Base-by-base conservation (phyloP, 1,140 invertebrate species). In the Pseudomyrmex dendroicus region DNA sequence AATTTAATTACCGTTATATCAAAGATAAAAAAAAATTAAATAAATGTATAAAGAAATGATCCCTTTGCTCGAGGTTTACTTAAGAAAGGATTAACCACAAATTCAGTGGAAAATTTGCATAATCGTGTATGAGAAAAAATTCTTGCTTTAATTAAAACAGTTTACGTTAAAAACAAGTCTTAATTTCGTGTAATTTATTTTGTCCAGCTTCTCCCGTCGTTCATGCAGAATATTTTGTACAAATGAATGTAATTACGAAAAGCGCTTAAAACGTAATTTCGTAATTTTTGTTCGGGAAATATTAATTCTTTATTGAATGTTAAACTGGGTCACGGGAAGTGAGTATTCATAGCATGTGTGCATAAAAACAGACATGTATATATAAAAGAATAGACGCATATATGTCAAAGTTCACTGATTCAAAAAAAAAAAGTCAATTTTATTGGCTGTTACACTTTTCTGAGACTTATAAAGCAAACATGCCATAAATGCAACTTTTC, bases 251-350 rank as follows among this genome's bases (percentile, higher is more conserved):
- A 17, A 15, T 62, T 15, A 50, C 44, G 20, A n/a, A 3, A 56
- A 66, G 44, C 35, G 35, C 4, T 54, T 20, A 13, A 72, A 72
- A 17, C 10, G 12, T 67, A 12, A 56, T 77, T 57, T 48, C 1
- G 3, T 48, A 15, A 20, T 22, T 56, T 77, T 67, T 54, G 22
- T 54, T 66, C n/a, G 15, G 25, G 0, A 52, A 64, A 56, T 67
- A 77, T 66, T 46, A 62, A 73, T 50, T 46, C 35, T 54, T 56
- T 67, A 56, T 54, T 15, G 8, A 44, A 54, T 56, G 13, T 35
- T 35, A 13, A 77, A 77, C 9, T 56, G 3, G 50, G 12, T 56
- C n/a, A 20, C 17, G 5, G 1, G 4, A 77, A 15, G 25, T 56
- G 9, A 9, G 20, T 46, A 46, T 67, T 67, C 5, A 35, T 66